A percentile compares a stretch with the other conserved stretches of the same genome.
phyloP scores from a whole-genome alignment of 2,113 vertebrate species.

The Pelusios castaneus region DNA sequence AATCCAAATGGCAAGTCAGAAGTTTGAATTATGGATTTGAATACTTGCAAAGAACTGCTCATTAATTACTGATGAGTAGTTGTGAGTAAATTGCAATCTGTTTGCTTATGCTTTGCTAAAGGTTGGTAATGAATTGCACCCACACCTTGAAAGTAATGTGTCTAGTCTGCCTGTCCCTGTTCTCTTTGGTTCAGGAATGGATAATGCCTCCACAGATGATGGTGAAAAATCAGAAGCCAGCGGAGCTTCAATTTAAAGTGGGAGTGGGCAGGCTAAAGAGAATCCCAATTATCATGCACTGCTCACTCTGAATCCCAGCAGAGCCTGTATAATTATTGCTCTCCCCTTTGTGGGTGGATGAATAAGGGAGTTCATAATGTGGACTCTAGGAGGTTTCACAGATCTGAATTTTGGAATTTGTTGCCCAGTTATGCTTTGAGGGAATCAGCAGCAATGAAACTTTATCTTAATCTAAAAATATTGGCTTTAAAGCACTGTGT shows the following conservation, averaged over 20 bases:
- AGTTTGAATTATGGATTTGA: neutral
- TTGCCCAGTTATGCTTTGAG: neutral
- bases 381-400: neutral
- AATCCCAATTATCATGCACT: too few relatives aligned
- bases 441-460: neutral
- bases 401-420: neutral
- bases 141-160: neutral
- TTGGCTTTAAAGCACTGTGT: neutral
- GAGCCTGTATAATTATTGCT: neutral
- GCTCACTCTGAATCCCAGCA: neutral
- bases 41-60: neutral
- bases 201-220: neutral
- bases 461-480: neutral
- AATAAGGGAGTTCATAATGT: neutral
- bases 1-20: neutral
- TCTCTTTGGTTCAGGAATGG: neutral
- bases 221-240: neutral
- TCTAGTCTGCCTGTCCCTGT: neutral
- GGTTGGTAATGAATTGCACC: neutral
- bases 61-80: neutral
- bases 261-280: neutral
- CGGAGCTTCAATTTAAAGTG: neutral
- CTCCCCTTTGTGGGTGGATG: rapidly evolving
- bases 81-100: neutral
- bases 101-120: neutral